phyloP scores from a whole-genome alignment of 2,888 invertebrate genomes.

The Eulithis testata region DNA sequence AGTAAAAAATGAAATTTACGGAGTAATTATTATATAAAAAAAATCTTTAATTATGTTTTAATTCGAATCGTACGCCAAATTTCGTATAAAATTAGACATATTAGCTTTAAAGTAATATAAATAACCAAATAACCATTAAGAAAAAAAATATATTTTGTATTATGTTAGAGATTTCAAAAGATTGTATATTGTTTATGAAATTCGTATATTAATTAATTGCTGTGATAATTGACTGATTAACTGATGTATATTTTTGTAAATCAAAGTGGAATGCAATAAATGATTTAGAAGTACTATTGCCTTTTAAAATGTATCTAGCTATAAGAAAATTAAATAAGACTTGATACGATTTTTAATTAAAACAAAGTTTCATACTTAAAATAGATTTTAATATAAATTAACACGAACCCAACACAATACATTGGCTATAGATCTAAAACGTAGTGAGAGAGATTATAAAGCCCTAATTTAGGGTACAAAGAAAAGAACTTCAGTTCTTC shows the following conservation, averaged over 20 bases:
- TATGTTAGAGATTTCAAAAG: slow-evolving; percentile 10
- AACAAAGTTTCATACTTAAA: slow-evolving; percentile 60
- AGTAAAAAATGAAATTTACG: too few species aligned
- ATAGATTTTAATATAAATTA: slow-evolving; percentile 83
- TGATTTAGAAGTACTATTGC: slow-evolving; percentile 19
- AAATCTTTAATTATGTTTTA: too few species aligned
- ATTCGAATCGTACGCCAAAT: too few species aligned
- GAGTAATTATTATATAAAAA: too few species aligned
- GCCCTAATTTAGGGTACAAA: slow-evolving; percentile 85
- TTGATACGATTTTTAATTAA: slow-evolving; percentile 28
- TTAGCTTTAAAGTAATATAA: too few species aligned
- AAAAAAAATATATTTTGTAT: not conserved
- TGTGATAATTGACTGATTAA: slow-evolving; percentile 77
- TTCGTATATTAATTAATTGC: slow-evolving; percentile 51
- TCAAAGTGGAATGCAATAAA: slow-evolving; percentile 37
- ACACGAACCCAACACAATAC: slow-evolving; percentile 82
- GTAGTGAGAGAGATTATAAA: slow-evolving; percentile 77
- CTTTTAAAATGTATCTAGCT: not conserved
- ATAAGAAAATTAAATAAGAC: not conserved
- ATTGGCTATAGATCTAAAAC: slow-evolving; percentile 74
- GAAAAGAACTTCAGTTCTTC: slow-evolving; percentile 82
- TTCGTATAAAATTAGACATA: too few species aligned
- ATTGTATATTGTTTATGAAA: slow-evolving; percentile 31
- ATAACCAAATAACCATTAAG: too few species aligned
- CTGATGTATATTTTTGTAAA: slow-evolving; percentile 65